phyloP scores from a whole-genome alignment of 2,797 vertebrate species.

The Halcyon badia region DNA sequence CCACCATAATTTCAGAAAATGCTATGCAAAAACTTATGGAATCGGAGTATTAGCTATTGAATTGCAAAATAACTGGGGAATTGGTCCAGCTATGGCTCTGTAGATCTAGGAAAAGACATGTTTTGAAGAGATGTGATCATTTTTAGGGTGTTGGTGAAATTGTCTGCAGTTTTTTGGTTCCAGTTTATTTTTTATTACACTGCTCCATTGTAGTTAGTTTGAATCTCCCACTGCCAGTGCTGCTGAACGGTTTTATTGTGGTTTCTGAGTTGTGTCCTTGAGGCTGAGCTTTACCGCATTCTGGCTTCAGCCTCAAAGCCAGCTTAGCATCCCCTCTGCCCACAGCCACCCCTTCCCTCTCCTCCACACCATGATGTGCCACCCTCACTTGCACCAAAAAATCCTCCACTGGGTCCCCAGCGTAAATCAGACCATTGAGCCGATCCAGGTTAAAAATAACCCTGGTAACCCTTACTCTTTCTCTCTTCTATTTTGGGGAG shows the following conservation, averaged over 20 bases:
- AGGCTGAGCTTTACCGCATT: not conserved
- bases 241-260: slow-evolving; percentile 42
- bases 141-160: not conserved
- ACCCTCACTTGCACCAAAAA: not conserved
- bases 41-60: not conserved
- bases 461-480: slow-evolving; percentile 27
- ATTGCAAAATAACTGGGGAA: not conserved
- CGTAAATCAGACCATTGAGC: slow-evolving; percentile 43
- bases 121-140: not conserved
- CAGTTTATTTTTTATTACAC: not conserved
- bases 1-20: not conserved
- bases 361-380: not conserved
- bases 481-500: slow-evolving; percentile 38
- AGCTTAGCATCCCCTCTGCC: not conserved
- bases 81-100: not conserved
- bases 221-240: not conserved
- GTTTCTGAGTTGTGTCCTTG: slow-evolving; percentile 49
- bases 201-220: slow-evolving; percentile 33
- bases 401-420: not conserved
- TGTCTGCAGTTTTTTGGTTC: not conserved
- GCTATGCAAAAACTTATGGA: not conserved
- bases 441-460: slow-evolving; percentile 45
- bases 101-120: not conserved
- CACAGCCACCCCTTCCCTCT: slow-evolving; percentile 12
- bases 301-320: slow-evolving; percentile 32